phyloP scores from a whole-genome alignment of 1,140 invertebrate genomes.

The Amyelois transitella region DNA sequence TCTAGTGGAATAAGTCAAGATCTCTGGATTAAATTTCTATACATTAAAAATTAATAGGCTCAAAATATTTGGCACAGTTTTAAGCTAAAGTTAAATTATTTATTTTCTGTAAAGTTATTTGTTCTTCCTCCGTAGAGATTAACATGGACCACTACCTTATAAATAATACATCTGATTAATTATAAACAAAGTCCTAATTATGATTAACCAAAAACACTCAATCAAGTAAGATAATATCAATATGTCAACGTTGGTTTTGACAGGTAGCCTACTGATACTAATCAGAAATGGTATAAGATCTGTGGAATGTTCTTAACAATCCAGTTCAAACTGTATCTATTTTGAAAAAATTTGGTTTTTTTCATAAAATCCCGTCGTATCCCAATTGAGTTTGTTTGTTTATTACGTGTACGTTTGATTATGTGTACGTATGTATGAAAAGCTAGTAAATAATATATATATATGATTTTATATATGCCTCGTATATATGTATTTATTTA shows the following conservation, averaged over 20 bases:
- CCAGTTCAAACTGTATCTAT: too few relatives aligned
- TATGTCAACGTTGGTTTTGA: slow-evolving; percentile 23
- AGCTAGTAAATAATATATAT: too few relatives aligned
- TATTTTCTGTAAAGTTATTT: neutral
- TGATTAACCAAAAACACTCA: slow-evolving; percentile 38
- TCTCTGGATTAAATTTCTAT: too few relatives aligned
- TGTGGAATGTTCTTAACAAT: neutral
- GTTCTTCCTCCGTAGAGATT: neutral
- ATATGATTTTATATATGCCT: too few relatives aligned
- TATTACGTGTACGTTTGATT: too few relatives aligned
- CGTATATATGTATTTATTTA: too few relatives aligned
- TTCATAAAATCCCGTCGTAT: too few relatives aligned
- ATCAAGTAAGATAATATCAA: slow-evolving; percentile 44
- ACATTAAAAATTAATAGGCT: too few relatives aligned
- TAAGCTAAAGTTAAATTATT: neutral
- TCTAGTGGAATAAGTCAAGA: too few relatives aligned
- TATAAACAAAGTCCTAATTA: slow-evolving; percentile 32
- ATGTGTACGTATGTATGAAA: too few relatives aligned
- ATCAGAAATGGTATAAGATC: slow-evolving; percentile 15
- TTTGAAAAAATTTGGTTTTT: too few relatives aligned
- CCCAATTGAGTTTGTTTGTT: too few relatives aligned
- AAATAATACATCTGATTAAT: slow-evolving; percentile 14
- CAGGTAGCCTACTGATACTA: slow-evolving; percentile 19
- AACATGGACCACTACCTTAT: neutral
- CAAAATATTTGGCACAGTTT: neutral